phyloP scores from a whole-genome alignment of 2,113 vertebrate genomes.

The Tachuris rubrigastra region DNA sequence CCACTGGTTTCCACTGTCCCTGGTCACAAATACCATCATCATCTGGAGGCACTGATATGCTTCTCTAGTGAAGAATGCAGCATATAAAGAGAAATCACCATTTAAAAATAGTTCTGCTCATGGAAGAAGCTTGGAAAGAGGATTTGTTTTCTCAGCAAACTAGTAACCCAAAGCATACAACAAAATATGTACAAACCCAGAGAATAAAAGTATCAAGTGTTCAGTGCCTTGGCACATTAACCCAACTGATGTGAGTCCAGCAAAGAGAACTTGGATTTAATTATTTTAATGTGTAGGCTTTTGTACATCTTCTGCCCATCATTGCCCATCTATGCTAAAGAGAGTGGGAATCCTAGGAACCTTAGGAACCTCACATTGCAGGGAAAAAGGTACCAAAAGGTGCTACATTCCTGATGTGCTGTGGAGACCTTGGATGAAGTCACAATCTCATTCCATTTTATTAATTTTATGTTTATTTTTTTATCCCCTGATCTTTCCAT shows the following conservation, averaged over 20 bases:
- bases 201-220: background rate
- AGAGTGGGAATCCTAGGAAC: background rate
- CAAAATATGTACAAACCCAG: background rate
- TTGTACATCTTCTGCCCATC: background rate
- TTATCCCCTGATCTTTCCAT: background rate
- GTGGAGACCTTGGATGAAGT: background rate
- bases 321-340: background rate
- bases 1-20: background rate
- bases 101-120: background rate
- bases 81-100: background rate
- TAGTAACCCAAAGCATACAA: background rate
- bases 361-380: background rate
- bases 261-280: constrained; percentile 1
- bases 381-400: background rate
- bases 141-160: constrained; percentile 29
- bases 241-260: constrained; percentile 2
- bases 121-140: background rate
- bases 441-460: background rate
- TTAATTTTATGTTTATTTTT: background rate
- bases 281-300: constrained; percentile 1
- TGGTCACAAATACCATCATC: background rate
- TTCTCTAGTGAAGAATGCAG: background rate
- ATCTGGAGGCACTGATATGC: background rate
- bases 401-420: background rate
- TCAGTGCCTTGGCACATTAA: background rate